Base-by-base conservation (phyloP, 2,797 vertebrate species). In the Pseudochromis fuscus region DNA sequence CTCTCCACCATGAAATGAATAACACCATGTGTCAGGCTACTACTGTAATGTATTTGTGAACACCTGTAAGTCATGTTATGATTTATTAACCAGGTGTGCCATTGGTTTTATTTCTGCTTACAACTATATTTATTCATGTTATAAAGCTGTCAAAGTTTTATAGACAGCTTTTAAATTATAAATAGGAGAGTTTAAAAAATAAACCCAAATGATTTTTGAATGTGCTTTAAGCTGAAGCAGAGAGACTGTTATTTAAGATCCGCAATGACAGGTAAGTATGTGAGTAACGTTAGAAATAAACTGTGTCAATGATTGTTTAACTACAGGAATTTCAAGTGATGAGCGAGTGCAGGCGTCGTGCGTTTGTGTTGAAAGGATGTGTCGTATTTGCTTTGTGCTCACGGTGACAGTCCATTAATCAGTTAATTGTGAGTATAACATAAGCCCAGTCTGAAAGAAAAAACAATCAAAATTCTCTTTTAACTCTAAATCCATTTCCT, bases 401-500 rank as follows among this genome's bases (percentile, higher is more conserved):
- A 18, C 48, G n/a, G 10, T 62, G 77, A 38, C 66, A 55, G 35
- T 9, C 45, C 21, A 56, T 58, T 24, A n/a, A 63, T 75, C 57
- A 40, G 15, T 49, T 19, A 67, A 37, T 10, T 62, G 11, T 51
- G 16, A 74, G 76, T 27, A 38, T 37, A 28, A 45, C 40, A 40
- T 73, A 81, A 51, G 19, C 44, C 10, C 25, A 18, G 21, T 18
- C 9, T 57, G 30, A 64, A 77, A 55, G 13, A 40, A 40, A 40
- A 40, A 40, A 18, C 5, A 7, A 8, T 33, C 9, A 3, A 8
- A 75, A 67, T 59, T 58, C 15, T 58, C 40, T 42, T 62, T 53
- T 48, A 35, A 35, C 21, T 71, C 37, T 28, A 51, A 72, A 77
- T 77, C 69, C 9, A 7, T 71, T 74, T 51, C 30, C 40, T 82